Percentiles rank a stretch among this genome's conserved stretches.
Evolutionary conservation across 2,888 invertebrate genomes (phyloP).

Genomic region (Pomacea canaliculata): DNA sequence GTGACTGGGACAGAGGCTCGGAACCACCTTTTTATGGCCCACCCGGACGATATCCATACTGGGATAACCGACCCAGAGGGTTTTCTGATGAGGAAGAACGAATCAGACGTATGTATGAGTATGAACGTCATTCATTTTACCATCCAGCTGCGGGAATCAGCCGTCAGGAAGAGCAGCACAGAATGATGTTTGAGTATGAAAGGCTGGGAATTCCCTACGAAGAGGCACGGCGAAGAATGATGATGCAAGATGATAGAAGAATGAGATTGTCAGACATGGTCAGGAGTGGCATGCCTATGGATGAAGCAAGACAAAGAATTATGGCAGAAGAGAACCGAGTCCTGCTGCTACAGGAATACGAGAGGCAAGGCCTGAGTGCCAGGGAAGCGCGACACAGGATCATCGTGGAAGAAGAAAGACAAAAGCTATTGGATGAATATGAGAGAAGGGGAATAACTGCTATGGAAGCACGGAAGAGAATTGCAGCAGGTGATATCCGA

Average conservation of each 20-base stretch:
- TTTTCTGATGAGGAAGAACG: slow-evolving; percentile 10
- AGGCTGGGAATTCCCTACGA: slow-evolving; percentile 24
- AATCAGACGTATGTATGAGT: slow-evolving; percentile 1
- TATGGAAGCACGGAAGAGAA: slow-evolving; percentile 12
- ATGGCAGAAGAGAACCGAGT: slow-evolving; percentile 15
- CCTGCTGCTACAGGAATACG: slow-evolving; percentile 23
- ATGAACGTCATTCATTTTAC: slow-evolving; percentile 3
- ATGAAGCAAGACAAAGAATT: slow-evolving; percentile 3
- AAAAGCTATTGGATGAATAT: slow-evolving; percentile 33
- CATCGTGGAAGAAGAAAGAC: slow-evolving; percentile 34
- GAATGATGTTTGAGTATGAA: slow-evolving; percentile 19
- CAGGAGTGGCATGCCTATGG: neutral
- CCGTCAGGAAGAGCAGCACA: slow-evolving; percentile 13
- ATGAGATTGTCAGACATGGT: neutral
- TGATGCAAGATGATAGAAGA: slow-evolving; percentile 31
- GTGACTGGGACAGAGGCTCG: neutral
- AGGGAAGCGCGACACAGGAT: slow-evolving; percentile 4
- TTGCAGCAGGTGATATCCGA: slow-evolving; percentile 11
- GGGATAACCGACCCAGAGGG: neutral
- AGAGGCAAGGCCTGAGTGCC: slow-evolving; percentile 17
- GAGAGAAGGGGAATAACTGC: slow-evolving; percentile 19
- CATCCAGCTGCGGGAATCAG: slow-evolving; percentile 1
- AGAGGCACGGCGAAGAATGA: slow-evolving; percentile 29
- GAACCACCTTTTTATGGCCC: neutral
- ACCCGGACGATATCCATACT: neutral